These are phyloP conservation scores for Drosophila meridiana DNA, from an alignment of 2,888 invertebrate genomes.

Conservation along the genomic window DNA sequence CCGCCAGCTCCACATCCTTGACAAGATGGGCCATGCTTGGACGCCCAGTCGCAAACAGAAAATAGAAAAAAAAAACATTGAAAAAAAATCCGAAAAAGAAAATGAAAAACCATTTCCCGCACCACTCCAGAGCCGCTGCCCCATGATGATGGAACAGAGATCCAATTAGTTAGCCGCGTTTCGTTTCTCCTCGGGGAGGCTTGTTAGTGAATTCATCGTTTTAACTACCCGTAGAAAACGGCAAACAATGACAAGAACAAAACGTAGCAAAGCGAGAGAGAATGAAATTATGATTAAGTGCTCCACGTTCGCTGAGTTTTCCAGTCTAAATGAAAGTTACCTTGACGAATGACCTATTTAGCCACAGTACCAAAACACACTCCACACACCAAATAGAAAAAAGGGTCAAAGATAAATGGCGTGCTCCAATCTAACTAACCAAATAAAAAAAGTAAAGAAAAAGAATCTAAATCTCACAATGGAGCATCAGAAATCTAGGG, in stretches of 20 bases:
- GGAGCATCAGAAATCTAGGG: slow-evolving; percentile 37
- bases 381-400: slow-evolving; percentile 38
- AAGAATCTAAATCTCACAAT: slow-evolving; percentile 17
- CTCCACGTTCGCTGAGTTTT: slow-evolving; percentile 71
- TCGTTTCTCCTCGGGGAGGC: slow-evolving; percentile 49
- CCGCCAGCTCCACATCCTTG: slow-evolving; percentile 54
- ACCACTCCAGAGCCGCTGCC: neutral
- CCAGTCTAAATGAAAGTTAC: slow-evolving; percentile 83
- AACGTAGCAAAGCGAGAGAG: slow-evolving; percentile 42
- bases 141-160: slow-evolving; percentile 35
- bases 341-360: slow-evolving; percentile 84
- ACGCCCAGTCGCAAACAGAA: slow-evolving; percentile 31
- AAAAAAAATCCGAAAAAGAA: slow-evolving; percentile 1
- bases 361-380: slow-evolving; percentile 74
- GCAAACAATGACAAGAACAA: slow-evolving; percentile 77
- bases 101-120: slow-evolving; percentile 16
- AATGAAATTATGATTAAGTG: slow-evolving; percentile 80
- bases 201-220: slow-evolving; percentile 65
- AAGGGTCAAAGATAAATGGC: slow-evolving; percentile 76
- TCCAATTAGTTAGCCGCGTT: slow-evolving; percentile 55
- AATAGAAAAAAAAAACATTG: slow-evolving; percentile 11
- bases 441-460: neutral
- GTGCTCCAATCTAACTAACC: slow-evolving; percentile 25
- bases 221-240: slow-evolving; percentile 62
- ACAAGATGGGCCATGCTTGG: slow-evolving; percentile 53